phyloP scores from a whole-genome alignment of 92 coral and sea anemone genomes.

The Epizoanthus illoricatus region DNA sequence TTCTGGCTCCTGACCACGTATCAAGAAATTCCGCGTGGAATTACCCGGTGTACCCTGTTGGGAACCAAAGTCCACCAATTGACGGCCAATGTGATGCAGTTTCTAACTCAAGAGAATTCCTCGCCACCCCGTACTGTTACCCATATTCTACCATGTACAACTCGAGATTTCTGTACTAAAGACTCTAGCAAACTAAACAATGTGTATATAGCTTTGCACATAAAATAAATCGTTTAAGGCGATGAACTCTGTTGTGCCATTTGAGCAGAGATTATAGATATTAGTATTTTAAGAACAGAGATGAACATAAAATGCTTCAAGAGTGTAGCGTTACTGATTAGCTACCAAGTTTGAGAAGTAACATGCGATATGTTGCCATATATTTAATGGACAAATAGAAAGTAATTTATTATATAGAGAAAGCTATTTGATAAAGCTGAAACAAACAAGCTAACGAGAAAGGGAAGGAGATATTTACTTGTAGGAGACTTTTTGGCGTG shows the following conservation, averaged over 20 bases:
- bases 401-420: slow-evolving; percentile 21
- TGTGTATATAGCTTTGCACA: background rate
- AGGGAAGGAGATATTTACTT: slow-evolving; percentile 16
- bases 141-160: slow-evolving; percentile 9
- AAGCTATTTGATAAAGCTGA: slow-evolving; percentile 34
- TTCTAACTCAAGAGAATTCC: background rate
- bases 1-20: slow-evolving; percentile 14
- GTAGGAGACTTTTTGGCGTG: slow-evolving; percentile 26
- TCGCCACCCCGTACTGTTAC: background rate
- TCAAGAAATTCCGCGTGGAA: background rate
- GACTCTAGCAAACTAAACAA: background rate
- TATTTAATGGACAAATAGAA: slow-evolving; percentile 21
- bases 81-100: background rate
- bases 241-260: background rate
- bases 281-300: background rate
- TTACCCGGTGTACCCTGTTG: background rate
- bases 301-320: background rate
- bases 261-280: background rate
- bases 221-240: background rate
- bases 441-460: slow-evolving; percentile 38
- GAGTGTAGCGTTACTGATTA: no score
- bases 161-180: slow-evolving; percentile 18
- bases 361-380: background rate
- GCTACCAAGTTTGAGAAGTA: background rate
- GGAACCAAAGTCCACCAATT: background rate